These are phyloP conservation scores for Dascyllus trimaculatus DNA, from an alignment of 2,113 vertebrate species.

Conservation along the genomic window DNA sequence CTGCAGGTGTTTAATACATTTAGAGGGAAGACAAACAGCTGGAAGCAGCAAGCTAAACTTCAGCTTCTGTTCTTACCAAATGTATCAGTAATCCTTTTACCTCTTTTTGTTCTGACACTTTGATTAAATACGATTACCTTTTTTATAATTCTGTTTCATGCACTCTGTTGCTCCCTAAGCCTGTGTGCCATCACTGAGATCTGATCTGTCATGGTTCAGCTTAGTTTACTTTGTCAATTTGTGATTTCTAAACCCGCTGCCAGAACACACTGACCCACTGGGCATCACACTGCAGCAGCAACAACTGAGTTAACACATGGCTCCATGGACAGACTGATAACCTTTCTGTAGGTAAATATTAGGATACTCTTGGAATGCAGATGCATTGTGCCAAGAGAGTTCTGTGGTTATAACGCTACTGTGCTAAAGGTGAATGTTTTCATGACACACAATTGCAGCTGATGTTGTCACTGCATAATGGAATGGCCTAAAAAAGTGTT, in stretches of 20 bases:
- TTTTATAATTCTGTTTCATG: no score
- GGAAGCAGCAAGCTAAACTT: no score
- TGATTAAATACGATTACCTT: no score
- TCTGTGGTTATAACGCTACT: not conserved
- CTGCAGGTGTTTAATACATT: no score
- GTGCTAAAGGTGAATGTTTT: slow-evolving; percentile 40
- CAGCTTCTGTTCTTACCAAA: no score
- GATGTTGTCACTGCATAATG: not conserved
- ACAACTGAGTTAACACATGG: slow-evolving; percentile 5
- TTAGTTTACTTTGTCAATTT: not conserved
- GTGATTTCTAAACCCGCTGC: not conserved
- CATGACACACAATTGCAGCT: not conserved
- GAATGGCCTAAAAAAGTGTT: no score
- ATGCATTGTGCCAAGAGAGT: not conserved
- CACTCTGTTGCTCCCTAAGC: no score
- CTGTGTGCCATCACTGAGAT: not conserved
- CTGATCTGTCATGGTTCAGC: not conserved
- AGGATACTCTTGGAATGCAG: not conserved
- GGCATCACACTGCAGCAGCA: not conserved
- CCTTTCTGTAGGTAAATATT: slow-evolving; percentile 23
- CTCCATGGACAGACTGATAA: slow-evolving; percentile 1
- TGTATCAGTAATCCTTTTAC: no score
- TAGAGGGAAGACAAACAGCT: no score
- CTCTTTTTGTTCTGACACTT: no score
- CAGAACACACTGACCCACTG: slow-evolving; percentile 10